Conservation (phyloP, 2,888 invertebrate genomes). For the Zootermopsis nevadensis region DNA sequence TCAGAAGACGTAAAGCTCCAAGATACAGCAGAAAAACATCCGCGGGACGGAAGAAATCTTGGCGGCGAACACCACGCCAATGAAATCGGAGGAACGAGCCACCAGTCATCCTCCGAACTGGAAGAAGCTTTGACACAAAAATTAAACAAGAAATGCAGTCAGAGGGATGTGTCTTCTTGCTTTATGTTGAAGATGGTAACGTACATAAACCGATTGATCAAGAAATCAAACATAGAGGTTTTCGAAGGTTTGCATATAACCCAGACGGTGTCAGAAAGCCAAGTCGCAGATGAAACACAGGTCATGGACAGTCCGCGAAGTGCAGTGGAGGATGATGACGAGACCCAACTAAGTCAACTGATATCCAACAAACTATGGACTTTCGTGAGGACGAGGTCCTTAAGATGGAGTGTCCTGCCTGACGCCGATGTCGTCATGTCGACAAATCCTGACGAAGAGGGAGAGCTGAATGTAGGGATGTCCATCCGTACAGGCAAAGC, state of each 20-base stretch:
- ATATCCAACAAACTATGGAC: slow-evolving; percentile 80
- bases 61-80: background rate
- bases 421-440: slow-evolving; percentile 82
- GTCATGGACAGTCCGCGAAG: background rate
- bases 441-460: slow-evolving; percentile 75
- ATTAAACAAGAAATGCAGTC: slow-evolving; percentile 80
- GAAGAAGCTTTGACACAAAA: slow-evolving; percentile 82
- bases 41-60: background rate
- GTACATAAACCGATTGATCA: slow-evolving; percentile 83
- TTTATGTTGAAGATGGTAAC: slow-evolving; percentile 85
- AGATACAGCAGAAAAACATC: background rate
- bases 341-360: slow-evolving; percentile 69
- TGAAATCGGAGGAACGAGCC: background rate
- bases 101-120: background rate
- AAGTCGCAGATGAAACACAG: slow-evolving; percentile 65
- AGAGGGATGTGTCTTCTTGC: slow-evolving; percentile 83
- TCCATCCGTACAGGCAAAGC: slow-evolving; percentile 76
- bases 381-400: slow-evolving; percentile 79
- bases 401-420: slow-evolving; percentile 82
- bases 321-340: slow-evolving; percentile 59
- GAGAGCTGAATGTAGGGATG: slow-evolving; percentile 74
- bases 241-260: slow-evolving; percentile 82
- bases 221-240: slow-evolving; percentile 82
- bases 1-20: background rate
- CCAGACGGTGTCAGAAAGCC: slow-evolving; percentile 63